Conservation (phyloP, 2,797 vertebrate genomes). For the Tragopan temminckii region DNA sequence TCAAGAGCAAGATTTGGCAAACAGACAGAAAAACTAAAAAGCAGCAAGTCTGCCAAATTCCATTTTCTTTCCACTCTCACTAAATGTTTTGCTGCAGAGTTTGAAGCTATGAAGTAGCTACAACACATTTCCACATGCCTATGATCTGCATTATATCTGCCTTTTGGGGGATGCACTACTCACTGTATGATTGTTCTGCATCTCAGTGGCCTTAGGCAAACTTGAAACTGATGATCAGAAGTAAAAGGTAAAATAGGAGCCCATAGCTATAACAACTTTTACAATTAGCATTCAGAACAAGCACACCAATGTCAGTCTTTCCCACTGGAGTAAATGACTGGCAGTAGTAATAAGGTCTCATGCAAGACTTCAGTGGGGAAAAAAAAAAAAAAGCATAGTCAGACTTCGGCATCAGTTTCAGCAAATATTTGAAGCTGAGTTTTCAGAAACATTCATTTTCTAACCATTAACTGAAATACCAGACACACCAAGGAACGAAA, state of each 20-base stretch:
- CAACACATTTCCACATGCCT: background rate
- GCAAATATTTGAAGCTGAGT: background rate
- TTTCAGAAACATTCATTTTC: background rate
- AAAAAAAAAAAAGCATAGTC: background rate
- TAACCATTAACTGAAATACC: background rate
- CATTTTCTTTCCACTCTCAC: background rate
- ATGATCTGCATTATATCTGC: background rate
- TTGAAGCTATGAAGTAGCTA: slow-evolving; percentile 6
- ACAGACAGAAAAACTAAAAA: background rate
- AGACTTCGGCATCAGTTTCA: background rate
- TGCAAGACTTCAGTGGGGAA: background rate
- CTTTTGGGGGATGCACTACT: background rate
- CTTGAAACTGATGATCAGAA: slow-evolving; percentile 17
- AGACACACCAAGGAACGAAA: background rate
- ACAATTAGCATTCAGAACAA: background rate
- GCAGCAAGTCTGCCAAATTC: background rate
- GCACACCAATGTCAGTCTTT: background rate
- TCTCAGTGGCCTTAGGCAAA: background rate
- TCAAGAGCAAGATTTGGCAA: background rate
- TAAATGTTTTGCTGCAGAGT: slow-evolving; percentile 3
- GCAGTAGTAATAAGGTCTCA: background rate
- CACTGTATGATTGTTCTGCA: background rate
- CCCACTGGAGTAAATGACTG: background rate
- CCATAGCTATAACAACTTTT: background rate
- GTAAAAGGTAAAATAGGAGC: background rate